Percentiles rank a stretch among this genome's conserved stretches.
These are phyloP conservation scores for Gymnopithys bicolor DNA, from an alignment of 2,797 vertebrate genomes.

Conservation along the genomic window DNA sequence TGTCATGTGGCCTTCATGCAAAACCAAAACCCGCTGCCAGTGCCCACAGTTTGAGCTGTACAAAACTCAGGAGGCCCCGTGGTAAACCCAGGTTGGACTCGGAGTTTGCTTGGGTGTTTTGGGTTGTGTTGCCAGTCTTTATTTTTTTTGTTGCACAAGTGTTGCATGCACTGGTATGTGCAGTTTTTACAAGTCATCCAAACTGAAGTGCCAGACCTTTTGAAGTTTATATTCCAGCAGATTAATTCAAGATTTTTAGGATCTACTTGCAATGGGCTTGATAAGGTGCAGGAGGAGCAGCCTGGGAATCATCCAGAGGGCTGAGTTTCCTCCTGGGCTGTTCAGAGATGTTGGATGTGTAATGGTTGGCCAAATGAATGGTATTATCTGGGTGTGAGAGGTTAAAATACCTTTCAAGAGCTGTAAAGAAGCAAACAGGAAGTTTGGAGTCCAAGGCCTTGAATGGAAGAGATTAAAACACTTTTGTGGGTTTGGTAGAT, in stretches of 20 bases:
- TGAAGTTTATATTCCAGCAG: neutral
- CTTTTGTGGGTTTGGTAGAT: neutral
- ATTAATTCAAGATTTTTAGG: neutral
- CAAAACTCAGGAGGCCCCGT: neutral
- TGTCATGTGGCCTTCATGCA: slow-evolving; percentile 25
- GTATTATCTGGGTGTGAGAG: neutral
- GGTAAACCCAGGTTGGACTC: neutral
- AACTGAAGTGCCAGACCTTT: neutral
- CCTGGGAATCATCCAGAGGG: neutral
- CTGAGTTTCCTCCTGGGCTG: neutral
- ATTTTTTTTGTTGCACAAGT: neutral
- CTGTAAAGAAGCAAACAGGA: neutral
- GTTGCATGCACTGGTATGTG: neutral
- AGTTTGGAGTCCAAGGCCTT: neutral
- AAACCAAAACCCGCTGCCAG: neutral
- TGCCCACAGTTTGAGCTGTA: neutral
- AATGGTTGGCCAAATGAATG: neutral
- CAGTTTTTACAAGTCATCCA: neutral
- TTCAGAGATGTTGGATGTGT: rapidly evolving
- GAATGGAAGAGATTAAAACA: neutral
- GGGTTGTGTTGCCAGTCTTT: neutral
- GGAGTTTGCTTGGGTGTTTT: neutral
- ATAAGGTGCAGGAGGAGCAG: neutral
- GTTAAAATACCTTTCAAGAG: neutral
- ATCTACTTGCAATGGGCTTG: neutral